Conservation (phyloP, 2,888 invertebrate genomes). For the Leptopilina drosophilae region DNA sequence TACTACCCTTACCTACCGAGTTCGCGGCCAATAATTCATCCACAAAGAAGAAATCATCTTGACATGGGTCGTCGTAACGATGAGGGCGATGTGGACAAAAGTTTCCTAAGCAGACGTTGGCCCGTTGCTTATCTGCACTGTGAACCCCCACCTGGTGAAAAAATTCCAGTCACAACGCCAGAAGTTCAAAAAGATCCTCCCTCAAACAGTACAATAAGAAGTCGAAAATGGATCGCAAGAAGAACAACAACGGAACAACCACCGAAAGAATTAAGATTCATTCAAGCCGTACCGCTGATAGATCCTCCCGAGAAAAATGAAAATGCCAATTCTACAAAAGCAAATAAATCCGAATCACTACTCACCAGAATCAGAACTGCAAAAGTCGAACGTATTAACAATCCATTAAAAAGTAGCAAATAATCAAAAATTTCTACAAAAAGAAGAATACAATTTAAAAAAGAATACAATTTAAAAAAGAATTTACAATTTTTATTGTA, state of each 20-base stretch:
- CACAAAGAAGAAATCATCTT: conserved; percentile 50
- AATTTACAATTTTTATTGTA: not conserved
- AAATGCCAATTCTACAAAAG: not conserved
- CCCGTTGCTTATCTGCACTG: conserved; percentile 33
- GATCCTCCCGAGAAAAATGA: not conserved
- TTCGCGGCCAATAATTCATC: conserved; percentile 62
- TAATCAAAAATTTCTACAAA: not conserved
- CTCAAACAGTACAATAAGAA: conserved; percentile 4
- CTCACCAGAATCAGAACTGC: not conserved
- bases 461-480: not conserved
- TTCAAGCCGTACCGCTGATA: not conserved
- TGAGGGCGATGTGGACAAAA: not conserved
- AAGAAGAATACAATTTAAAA: not conserved
- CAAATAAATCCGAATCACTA: not conserved
- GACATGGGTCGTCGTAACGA: conserved; percentile 69
- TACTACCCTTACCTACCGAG: conserved; percentile 83
- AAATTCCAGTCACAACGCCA: not conserved
- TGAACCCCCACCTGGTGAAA: conserved; percentile 20
- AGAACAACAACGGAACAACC: not conserved
- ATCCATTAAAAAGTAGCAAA: not conserved
- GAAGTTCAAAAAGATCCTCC: conserved; percentile 11
- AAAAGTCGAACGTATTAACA: conserved; percentile 11
- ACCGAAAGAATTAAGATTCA: not conserved
- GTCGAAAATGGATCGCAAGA: conserved; percentile 12
- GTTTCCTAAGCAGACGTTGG: conserved; percentile 25